Evolutionary conservation across 1,140 invertebrate species (phyloP), one percentile per base, ranked within the genome.

Genomic region (Bombus sibiricus): DNA sequence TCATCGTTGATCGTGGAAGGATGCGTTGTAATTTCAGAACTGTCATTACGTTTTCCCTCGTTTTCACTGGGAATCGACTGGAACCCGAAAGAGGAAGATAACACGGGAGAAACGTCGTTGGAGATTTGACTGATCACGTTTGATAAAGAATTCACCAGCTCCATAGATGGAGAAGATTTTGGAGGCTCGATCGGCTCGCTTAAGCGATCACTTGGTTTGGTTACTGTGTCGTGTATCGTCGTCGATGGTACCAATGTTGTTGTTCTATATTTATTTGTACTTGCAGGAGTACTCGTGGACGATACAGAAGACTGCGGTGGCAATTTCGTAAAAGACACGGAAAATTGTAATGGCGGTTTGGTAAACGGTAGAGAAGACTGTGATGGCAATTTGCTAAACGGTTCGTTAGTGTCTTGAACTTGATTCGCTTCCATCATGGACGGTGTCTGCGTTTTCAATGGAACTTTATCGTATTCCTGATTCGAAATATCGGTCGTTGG

Each of bases 101-200:
- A 71, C 37, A 59, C n/a, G 2, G 79, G 32, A 3, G 84, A 34
- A 62, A 32, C 37, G 13, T 86, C 84, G 69, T 94, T 92, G 18
- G 94, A 92, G 32, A 95, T 90, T 81, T 95, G 94, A 59, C 91
- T 93, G 66, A 95, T 93, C 72, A 95, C 92, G 64, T 92, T 95
- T 8, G 94, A 93, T 53, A 95, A 81, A 0, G 94, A 95, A 78
- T 94, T 92, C 28, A 92, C 92, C 22, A 95, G 82, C 78, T 95
- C 94, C 6, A 86, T 92, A 18, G 94, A 79, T 18, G 94, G 86
- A 47, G 90, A 88, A 43, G 89, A 84, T 87, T 92, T 91, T 9
- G 84, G 32, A 2, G 47, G 28, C 3, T 37, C 12, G 9, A 39
- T 37, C 0, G 76, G 34, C 39, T 81, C 88, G n/a, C 62, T n/a